Conservation (phyloP, 2,113 vertebrate genomes). For the Sander vitreus region DNA sequence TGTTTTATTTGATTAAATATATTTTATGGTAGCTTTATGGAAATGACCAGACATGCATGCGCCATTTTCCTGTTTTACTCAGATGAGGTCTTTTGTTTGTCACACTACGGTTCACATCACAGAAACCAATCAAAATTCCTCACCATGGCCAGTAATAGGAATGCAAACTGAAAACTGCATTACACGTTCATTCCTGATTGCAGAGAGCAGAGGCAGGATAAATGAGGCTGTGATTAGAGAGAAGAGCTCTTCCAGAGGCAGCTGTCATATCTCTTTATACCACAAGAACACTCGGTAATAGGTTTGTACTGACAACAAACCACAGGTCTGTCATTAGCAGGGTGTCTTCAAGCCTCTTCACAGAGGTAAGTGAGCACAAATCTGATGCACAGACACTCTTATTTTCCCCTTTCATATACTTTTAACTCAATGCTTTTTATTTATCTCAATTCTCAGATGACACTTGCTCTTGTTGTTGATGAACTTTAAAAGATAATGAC, state of each 20-base stretch:
- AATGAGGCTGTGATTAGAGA: constrained; percentile 75
- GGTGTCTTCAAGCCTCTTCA: constrained; percentile 57
- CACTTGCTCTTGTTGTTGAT: constrained; percentile 23
- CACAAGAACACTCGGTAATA: constrained; percentile 68
- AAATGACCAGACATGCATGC: constrained; percentile 58
- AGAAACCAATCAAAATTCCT: constrained; percentile 56
- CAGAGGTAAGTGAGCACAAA: constrained; percentile 62
- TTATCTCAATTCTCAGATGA: constrained; percentile 1
- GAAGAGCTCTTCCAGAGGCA: constrained; percentile 59
- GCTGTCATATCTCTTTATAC: constrained; percentile 66
- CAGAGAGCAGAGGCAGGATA: constrained; percentile 51
- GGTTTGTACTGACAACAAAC: constrained; percentile 67
- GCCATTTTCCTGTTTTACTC: constrained; percentile 60
- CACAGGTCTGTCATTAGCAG: constrained; percentile 68
- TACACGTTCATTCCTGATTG: constrained; percentile 55
- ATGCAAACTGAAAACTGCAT: constrained; percentile 63
- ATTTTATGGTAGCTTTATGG: constrained; percentile 64
- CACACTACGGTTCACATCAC: constrained; percentile 36
- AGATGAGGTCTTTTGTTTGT: constrained; percentile 62
- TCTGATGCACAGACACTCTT: constrained; percentile 49
- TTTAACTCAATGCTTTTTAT: constrained; percentile 26
- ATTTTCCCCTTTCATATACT: constrained; percentile 53
- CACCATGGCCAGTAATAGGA: constrained; percentile 48
- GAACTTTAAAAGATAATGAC: constrained; percentile 38
- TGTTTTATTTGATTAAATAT: constrained; percentile 71